phyloP scores from a whole-genome alignment of 2,797 vertebrate species.

The Epinephelus malabaricus region DNA sequence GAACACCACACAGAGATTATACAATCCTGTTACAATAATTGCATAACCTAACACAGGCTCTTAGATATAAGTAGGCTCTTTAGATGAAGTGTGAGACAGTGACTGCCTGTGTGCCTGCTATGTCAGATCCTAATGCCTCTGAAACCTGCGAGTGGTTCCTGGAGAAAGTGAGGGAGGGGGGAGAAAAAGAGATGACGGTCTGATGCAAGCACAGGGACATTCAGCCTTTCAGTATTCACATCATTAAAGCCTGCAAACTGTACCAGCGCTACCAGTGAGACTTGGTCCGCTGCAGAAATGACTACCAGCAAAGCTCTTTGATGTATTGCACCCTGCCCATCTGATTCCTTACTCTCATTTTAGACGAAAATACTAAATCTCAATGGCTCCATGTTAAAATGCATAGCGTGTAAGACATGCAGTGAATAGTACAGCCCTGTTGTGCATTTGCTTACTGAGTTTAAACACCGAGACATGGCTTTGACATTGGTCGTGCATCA shows the following conservation, averaged over 20 bases:
- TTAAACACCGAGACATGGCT: slow-evolving; percentile 17
- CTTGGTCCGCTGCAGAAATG: slow-evolving; percentile 38
- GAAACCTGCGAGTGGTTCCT: slow-evolving; percentile 57
- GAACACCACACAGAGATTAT: slow-evolving; percentile 53
- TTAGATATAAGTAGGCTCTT: slow-evolving; percentile 64
- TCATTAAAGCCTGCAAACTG: slow-evolving; percentile 65
- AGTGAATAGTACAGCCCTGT: slow-evolving; percentile 20
- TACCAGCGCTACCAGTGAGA: slow-evolving; percentile 48
- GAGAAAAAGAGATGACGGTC: slow-evolving; percentile 33
- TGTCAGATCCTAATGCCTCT: slow-evolving; percentile 59
- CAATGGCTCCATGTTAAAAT: slow-evolving; percentile 13
- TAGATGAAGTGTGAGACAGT: slow-evolving; percentile 62
- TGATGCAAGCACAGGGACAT: slow-evolving; percentile 67
- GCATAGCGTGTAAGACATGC: slow-evolving; percentile 15
- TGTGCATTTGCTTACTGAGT: slow-evolving; percentile 29
- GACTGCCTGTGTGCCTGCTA: slow-evolving; percentile 52
- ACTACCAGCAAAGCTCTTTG: slow-evolving; percentile 40
- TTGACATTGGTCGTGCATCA: slow-evolving; percentile 35
- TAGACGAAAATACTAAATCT: slow-evolving; percentile 5
- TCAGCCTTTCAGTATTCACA: slow-evolving; percentile 66
- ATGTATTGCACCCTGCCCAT: slow-evolving; percentile 24
- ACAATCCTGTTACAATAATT: slow-evolving; percentile 66
- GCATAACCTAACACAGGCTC: slow-evolving; percentile 64
- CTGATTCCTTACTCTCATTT: slow-evolving; percentile 24
- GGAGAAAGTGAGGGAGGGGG: slow-evolving; percentile 41